Conservation (phyloP, 2,888 invertebrate species). For the Xanthia togata region DNA sequence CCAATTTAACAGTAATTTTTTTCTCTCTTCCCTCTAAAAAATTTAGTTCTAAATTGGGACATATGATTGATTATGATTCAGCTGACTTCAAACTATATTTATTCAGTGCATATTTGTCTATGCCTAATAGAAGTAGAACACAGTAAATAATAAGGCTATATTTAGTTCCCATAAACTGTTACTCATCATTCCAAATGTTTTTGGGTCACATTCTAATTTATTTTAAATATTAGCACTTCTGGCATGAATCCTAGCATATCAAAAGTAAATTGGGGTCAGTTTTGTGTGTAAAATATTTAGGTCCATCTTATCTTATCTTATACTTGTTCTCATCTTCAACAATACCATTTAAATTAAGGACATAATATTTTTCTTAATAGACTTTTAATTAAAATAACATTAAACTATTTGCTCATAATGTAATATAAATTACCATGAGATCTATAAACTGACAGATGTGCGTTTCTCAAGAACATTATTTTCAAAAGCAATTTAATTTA, state of each 20-base stretch:
- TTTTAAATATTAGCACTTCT: slow-evolving; percentile 19
- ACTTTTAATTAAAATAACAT: slow-evolving; percentile 6
- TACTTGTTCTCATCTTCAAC: background rate
- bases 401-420: background rate
- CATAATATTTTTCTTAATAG: background rate
- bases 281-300: background rate
- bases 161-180: background rate
- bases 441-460: slow-evolving; percentile 6
- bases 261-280: slow-evolving; percentile 4
- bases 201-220: slow-evolving; percentile 14
- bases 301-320: background rate
- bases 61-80: background rate
- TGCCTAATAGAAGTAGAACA: slow-evolving; percentile 2
- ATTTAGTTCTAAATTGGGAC: background rate
- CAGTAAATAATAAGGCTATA: slow-evolving; percentile 3
- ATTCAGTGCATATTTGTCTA: background rate
- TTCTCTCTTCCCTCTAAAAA: too few relatives aligned
- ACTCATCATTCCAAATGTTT: slow-evolving; percentile 8
- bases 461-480: background rate
- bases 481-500: too few relatives aligned
- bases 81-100: background rate
- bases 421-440: background rate
- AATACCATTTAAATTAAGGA: background rate
- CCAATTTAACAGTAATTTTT: too few relatives aligned
- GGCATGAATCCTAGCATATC: background rate